Evolutionary conservation across 2,888 invertebrate species (phyloP), one percentile per base, ranked within the genome.

Genomic region (Apamea monoglypha): DNA sequence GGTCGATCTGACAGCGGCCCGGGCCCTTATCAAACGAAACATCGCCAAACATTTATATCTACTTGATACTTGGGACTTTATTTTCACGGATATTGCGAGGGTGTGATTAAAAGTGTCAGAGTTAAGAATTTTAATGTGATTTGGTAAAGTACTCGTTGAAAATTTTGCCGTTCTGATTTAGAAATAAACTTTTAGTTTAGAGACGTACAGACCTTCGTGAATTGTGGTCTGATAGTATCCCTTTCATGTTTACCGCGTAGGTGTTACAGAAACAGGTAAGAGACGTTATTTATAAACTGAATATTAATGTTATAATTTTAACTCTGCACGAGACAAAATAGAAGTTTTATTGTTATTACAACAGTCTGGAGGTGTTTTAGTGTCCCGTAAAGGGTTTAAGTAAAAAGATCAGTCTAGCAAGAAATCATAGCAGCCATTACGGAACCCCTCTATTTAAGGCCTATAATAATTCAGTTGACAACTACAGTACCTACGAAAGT

Each of bases 1-100:
- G 86, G 69, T 78, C 79, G 74, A 85, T 76, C 59, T 87, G 87
- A 88, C 87, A 88, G 89, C 74, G 88, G 89, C 40, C 76, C 61
- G 64, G 53, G 85, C 89, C 87, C 87, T 81, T 87, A 66, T 88
- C 87, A 88, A 81, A 69, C 72, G 76, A 76, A 83, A 85, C 83
- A 85, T 81, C 69, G 76, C 64, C 63, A 77, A 87, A 87, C 81
- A 85, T 89, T 80, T 82, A 87, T 69, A 69, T 53, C 47, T 72
- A 80, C 73, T 85, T 82, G 80, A 87, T 82, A 87, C 80, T 73
- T 78, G 80, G 6, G 47, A 85, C 86, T 88, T 86, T 87, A 86
- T 76, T 81, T 59, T 78, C 18, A 74, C 59, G 53, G 56, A 66
- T 84, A 85, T 80, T 81, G 68, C 50, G 68, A 85, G 59, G 80